Evolutionary conservation across 2,888 invertebrate species (phyloP).

Genomic region (Esperia sulphurella): DNA sequence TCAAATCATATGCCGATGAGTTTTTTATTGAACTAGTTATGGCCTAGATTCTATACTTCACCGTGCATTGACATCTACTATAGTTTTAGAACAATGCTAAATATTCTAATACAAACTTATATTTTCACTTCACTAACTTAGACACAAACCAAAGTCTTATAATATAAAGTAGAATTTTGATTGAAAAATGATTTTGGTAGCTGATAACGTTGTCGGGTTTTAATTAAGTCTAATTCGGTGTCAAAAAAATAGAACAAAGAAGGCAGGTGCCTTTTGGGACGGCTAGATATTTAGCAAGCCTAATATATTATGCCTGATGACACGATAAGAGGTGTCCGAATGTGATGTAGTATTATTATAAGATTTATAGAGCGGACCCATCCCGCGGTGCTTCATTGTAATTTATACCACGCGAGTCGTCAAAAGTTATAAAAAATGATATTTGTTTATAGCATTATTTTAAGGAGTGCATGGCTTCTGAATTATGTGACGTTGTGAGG

Average conservation of each 20-base stretch:
- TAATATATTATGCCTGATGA: constrained; percentile 14
- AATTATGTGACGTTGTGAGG: no score
- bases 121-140: background rate
- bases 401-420: background rate
- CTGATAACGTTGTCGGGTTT: background rate
- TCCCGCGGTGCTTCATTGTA: background rate
- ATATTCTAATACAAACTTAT: constrained; percentile 1
- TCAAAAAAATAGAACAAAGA: constrained; percentile 12
- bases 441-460: background rate
- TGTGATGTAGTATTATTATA: background rate
- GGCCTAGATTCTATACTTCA: constrained; percentile 11
- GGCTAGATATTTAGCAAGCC: constrained; percentile 7
- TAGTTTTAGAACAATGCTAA: constrained; percentile 9
- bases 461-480: no score
- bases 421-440: background rate
- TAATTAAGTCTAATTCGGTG: constrained; percentile 3
- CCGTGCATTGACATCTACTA: constrained; percentile 10
- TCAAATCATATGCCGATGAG: constrained; percentile 10
- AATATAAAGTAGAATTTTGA: background rate
- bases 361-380: constrained; percentile 1
- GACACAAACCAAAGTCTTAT: background rate
- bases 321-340: constrained; percentile 16
- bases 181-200: background rate
- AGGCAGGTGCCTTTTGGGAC: constrained; percentile 8
- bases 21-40: constrained; percentile 10